Percentiles rank a stretch among this genome's conserved stretches.
These are phyloP conservation scores for Pteropus alecto DNA, from an alignment of 2,113 vertebrate species.

Conservation along the genomic window DNA sequence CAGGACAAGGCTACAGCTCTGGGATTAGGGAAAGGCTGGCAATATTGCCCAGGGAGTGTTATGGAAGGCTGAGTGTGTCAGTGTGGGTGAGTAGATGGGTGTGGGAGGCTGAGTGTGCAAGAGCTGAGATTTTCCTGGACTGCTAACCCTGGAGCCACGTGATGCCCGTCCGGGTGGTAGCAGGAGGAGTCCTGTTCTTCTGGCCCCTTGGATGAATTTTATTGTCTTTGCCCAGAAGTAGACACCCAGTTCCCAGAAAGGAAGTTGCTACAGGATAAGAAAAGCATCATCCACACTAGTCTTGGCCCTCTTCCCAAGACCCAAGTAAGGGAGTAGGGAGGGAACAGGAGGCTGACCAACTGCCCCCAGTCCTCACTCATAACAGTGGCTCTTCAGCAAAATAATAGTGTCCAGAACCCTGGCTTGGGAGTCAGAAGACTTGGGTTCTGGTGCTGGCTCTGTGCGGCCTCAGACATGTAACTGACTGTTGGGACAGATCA, in stretches of 20 bases:
- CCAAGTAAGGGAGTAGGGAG: neutral
- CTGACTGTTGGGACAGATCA: neutral
- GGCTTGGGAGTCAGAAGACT: neutral
- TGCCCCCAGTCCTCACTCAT: neutral
- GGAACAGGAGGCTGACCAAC: neutral
- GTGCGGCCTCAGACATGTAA: neutral
- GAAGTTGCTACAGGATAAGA: slow-evolving; percentile 74
- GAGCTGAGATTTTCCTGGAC: slow-evolving; percentile 66
- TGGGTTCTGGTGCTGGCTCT: neutral
- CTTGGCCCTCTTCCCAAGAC: slow-evolving; percentile 63
- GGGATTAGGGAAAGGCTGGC: neutral
- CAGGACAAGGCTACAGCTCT: neutral
- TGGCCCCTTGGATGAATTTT: slow-evolving; percentile 41
- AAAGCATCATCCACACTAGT: slow-evolving; percentile 55
- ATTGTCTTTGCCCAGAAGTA: slow-evolving; percentile 78
- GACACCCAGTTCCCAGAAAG: slow-evolving; percentile 78
- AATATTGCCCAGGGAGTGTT: neutral
- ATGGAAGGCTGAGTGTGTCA: neutral
- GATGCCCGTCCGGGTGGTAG: slow-evolving; percentile 61
- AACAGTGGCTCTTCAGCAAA: neutral
- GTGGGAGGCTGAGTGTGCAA: neutral
- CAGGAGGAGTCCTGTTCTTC: slow-evolving; percentile 71
- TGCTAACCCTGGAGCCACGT: slow-evolving; percentile 42
- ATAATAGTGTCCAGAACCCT: neutral
- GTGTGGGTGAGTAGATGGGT: neutral